Percentiles rank a stretch among this genome's conserved stretches.
Conservation (phyloP, 2,888 invertebrate species). For the Amiota minor region DNA sequence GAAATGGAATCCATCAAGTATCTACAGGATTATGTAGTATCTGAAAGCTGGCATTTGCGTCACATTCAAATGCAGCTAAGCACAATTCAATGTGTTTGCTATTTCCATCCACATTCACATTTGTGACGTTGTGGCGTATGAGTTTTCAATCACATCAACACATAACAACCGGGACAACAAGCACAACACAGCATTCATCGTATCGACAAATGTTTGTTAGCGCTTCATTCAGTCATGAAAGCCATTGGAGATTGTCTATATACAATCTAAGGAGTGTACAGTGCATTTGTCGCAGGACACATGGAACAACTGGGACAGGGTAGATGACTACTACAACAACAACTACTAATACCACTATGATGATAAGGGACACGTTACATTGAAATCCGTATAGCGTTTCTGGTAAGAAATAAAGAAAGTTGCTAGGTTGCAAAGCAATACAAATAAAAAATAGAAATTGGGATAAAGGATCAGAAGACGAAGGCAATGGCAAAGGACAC, state of each 20-base stretch:
- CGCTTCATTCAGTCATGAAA: constrained; percentile 9
- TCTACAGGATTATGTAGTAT: neutral
- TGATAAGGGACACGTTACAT: neutral
- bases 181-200: constrained; percentile 11
- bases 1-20: constrained; percentile 2
- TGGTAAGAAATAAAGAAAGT: neutral
- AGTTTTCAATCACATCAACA: constrained; percentile 22
- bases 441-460: neutral
- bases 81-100: constrained; percentile 2
- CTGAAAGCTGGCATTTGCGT: neutral
- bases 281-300: no score
- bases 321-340: no score
- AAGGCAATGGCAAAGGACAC: neutral
- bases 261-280: neutral
- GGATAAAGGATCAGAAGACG: neutral
- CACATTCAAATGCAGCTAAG: neutral
- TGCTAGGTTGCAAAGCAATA: neutral
- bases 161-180: neutral
- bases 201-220: constrained; percentile 27
- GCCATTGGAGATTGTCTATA: neutral
- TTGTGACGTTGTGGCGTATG: neutral
- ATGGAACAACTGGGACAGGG: no score
- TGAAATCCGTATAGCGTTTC: neutral
- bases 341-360: no score
- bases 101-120: neutral